phyloP scores from a whole-genome alignment of 2,888 invertebrate species.

The Teleogryllus oceanicus region DNA sequence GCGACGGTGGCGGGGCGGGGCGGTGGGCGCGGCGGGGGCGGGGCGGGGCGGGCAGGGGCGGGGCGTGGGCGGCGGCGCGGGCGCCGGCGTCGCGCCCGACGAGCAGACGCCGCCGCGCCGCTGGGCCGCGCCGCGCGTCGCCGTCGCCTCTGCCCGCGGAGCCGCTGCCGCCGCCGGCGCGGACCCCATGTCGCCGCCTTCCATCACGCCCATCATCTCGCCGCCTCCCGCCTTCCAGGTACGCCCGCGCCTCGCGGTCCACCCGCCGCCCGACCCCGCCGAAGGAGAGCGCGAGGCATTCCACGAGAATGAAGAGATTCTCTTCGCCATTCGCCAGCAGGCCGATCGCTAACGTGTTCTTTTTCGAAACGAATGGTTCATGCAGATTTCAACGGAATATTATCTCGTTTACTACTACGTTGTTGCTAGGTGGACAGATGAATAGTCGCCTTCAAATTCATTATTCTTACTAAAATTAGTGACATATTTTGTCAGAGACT shows the following conservation, averaged over 20 bases:
- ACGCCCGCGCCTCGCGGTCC: neutral
- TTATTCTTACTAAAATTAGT: too few species aligned
- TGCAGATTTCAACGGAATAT: too few species aligned
- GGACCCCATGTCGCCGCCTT: constrained; percentile 57
- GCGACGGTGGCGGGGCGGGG: neutral
- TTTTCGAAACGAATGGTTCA: too few species aligned
- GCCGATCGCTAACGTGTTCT: too few species aligned
- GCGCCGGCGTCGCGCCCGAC: constrained; percentile 27
- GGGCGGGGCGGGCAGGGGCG: constrained; percentile 38
- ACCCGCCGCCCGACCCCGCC: too few species aligned
- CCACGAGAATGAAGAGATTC: too few species aligned
- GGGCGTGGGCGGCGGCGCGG: constrained; percentile 11
- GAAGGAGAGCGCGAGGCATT: too few species aligned
- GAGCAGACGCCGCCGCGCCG: constrained; percentile 31
- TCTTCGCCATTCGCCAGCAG: too few species aligned
- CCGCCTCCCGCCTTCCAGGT: constrained; percentile 65
- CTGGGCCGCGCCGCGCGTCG: constrained; percentile 32
- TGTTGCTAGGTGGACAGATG: too few species aligned
- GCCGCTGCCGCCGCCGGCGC: constrained; percentile 35
- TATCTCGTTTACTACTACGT: too few species aligned
- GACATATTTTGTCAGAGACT: too few species aligned
- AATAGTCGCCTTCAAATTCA: too few species aligned
- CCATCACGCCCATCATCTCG: constrained; percentile 66
- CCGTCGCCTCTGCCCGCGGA: constrained; percentile 31
- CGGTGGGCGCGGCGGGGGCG: constrained; percentile 24